Evolutionary conservation across 2,888 invertebrate genomes (phyloP).

Genomic region (Thecocarcelia acutangulata): DNA sequence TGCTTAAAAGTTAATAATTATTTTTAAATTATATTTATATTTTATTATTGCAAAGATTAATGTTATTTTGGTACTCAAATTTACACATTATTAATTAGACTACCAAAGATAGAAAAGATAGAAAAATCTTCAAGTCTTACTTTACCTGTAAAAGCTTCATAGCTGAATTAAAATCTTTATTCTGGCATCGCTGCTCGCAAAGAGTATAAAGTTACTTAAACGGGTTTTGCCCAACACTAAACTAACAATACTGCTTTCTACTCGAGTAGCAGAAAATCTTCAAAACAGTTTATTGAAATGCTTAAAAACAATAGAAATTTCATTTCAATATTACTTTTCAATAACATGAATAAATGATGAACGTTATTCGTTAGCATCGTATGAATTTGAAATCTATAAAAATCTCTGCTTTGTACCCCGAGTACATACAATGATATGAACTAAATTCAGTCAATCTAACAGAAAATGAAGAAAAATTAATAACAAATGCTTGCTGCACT

Average conservation of each 20-base stretch:
- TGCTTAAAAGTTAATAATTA: too few relatives aligned
- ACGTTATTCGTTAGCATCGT: slow-evolving; percentile 21
- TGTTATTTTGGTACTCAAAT: too few relatives aligned
- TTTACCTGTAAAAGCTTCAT: too few relatives aligned
- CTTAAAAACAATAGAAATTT: slow-evolving; percentile 59
- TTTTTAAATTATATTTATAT: too few relatives aligned
- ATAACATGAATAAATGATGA: slow-evolving; percentile 52
- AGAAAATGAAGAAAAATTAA: slow-evolving; percentile 7
- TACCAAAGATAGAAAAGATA: too few relatives aligned
- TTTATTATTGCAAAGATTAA: too few relatives aligned
- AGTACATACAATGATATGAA: slow-evolving; percentile 44
- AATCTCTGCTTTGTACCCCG: slow-evolving; percentile 49
- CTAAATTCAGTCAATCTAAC: slow-evolving; percentile 40
- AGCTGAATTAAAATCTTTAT: too few relatives aligned
- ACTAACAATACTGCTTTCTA: background rate
- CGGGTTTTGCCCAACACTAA: background rate
- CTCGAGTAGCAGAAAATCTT: slow-evolving; percentile 1
- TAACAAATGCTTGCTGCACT: slow-evolving; percentile 33
- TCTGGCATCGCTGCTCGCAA: too few relatives aligned
- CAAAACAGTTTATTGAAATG: slow-evolving; percentile 31
- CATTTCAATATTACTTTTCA: slow-evolving; percentile 61
- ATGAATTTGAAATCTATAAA: slow-evolving; percentile 41
- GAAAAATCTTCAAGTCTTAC: too few relatives aligned
- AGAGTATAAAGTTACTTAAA: too few relatives aligned
- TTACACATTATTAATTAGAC: too few relatives aligned